Base-by-base conservation (phyloP, 2,888 invertebrate species). In the Caenorhabditis virilis region DNA sequence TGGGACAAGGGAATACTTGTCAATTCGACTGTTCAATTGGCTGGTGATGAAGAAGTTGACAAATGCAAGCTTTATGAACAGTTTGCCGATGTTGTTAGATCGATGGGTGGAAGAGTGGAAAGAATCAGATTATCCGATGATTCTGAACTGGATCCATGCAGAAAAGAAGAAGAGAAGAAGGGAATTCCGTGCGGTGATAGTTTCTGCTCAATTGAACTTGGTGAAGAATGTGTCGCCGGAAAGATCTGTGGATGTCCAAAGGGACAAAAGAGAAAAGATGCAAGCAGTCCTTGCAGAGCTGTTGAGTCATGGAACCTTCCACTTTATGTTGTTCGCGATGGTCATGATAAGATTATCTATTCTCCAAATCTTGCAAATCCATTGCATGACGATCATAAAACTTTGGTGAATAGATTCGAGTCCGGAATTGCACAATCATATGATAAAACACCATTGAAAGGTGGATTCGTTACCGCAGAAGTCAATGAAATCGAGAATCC, bases 171-270 rank as follows among this genome's bases (percentile, higher is more conserved):
- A 42, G 30, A 35, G n/a, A 56, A 62, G 49, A 64, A 64, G 55
- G 77, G 77, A 22, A 64, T 53, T 15, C 67, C 74, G 13, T 82
- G 80, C 55, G 79, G 78, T 26, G 51, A 36, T 35, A 58, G 55
- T 0, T 63, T 76, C 59, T 82, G 82, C 56, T 66, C 72, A 13
- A 43, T 59, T 9, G 79, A 75, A 23, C 70, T 83, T 15, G 82
- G 82, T 30, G 82, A 81, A 53, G 70, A 78, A 39, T 82, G 83
- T 62, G 71, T 82, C 20, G 78, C 72, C 25, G 76, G 72, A 47
- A 59, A 54, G 57, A 66, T 80, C 30, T 80, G 80, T 49, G 77
- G 70, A 42, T 80, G 80, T 57, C 78, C 77, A 16, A 69, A 68
- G 48, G 78, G 76, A 22, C 69, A 73, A 57, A 79, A 79, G 56